Base-by-base conservation (phyloP, 2,888 invertebrate species). In the Papilio protenor region DNA sequence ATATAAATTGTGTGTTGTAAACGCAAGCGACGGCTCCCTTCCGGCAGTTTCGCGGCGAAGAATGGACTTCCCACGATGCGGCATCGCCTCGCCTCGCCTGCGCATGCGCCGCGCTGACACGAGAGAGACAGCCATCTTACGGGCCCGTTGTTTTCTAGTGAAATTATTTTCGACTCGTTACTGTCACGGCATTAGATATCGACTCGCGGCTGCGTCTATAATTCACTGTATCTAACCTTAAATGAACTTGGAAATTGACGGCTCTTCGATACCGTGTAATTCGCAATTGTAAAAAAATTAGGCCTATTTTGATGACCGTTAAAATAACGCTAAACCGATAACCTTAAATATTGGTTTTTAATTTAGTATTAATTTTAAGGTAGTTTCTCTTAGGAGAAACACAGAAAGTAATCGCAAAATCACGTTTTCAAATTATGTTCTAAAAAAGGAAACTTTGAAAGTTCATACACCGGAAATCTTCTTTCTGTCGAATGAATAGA, bases 141-240 rank as follows among this genome's bases (percentile, higher is more conserved):
- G 79, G 73, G 76, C 76, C 77, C 79, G 79, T 77, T 81, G 79
- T 80, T 82, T 82, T 81, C 82, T 79, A 80, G 81, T 79, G 80
- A 81, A 80, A 82, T 81, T 79, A 79, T 82, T 81, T 81, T 81
- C 78, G 77, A 78, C 79, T 81, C 79, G 81, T 79, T 77, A 79
- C 79, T 77, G 79, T 78, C 66, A 77, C 77, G 80, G 77, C 76
- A 73, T 77, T 79, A 74, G 77, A 73, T 76, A 76, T 78, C 78
- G 61, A 23, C 59, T 59, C 59, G 4, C 59, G 75, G 55, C 72
- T n/a, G 73, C 55, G 52, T 55, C 45, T 33, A 61, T 75, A 75
- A 61, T 61, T 59, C 71, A 71, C 71, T 64, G 75, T 71, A 21
- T 70, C 77, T 72, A 78, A 75, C 71, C 64, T 75, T 71, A 55